These are phyloP conservation scores for Peribatodes rhomboidaria DNA, from an alignment of 2,888 invertebrate genomes.

Conservation along the genomic window DNA sequence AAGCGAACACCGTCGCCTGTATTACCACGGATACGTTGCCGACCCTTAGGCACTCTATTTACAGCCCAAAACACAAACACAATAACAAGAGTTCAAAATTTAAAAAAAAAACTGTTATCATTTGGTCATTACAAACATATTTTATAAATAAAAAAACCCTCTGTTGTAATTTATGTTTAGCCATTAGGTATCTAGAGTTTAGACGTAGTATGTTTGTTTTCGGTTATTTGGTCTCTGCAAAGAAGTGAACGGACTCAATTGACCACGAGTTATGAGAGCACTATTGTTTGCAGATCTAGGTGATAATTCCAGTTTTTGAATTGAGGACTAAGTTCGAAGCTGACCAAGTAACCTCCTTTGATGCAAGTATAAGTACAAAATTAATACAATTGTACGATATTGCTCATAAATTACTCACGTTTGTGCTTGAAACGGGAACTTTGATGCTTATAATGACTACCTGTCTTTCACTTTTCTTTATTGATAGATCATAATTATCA, in stretches of 20 bases:
- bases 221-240: constrained; percentile 55
- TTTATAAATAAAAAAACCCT: no score
- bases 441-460: constrained; percentile 7
- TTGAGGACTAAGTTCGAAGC: constrained; percentile 17
- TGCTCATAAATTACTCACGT: constrained; percentile 23
- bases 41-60: no score
- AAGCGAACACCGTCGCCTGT: no score
- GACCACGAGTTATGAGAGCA: constrained; percentile 48
- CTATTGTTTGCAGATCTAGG: constrained; percentile 45
- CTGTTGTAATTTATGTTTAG: background rate
- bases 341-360: constrained; percentile 24
- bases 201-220: background rate
- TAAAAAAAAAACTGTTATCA: no score
- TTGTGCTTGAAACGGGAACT: constrained; percentile 14
- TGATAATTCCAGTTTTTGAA: constrained; percentile 40
- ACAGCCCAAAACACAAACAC: no score
- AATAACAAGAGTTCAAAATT: no score
- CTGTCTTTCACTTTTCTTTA: constrained; percentile 28
- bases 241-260: constrained; percentile 61
- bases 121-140: no score
- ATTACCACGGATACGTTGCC: no score
- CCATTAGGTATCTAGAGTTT: background rate
- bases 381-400: constrained; percentile 11
- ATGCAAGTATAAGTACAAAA: constrained; percentile 10
- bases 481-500: constrained; percentile 25